Base-by-base conservation (phyloP, 2,888 invertebrate genomes). In the Idaea aversata region DNA sequence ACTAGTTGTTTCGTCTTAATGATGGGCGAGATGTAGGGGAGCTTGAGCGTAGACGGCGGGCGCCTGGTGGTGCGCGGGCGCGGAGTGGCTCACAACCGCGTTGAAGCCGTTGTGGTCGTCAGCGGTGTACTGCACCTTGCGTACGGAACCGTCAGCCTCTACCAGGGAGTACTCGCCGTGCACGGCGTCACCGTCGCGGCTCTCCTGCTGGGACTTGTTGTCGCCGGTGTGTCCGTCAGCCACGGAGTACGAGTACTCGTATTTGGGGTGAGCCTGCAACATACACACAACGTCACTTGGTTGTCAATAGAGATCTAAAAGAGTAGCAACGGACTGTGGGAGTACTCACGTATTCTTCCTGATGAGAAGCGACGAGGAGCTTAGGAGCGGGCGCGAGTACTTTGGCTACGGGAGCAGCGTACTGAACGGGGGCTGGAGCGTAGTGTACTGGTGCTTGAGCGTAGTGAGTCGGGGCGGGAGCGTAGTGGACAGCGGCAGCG, bases 151-250 rank as follows among this genome's bases (percentile, higher is more conserved):
- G 76, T 94, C 94, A 66, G 94, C 91, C 80, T 91, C 90, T 63
- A 85, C 63, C 64, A 91, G 82, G 15, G 88, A 84, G 86, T 91
- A 90, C 75, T 84, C 82, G 69, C 95, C 95, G 78, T 94, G 93
- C 72, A 95, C 95, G 63, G 91, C 93, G 78, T 95, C 94, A 5
- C 95, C 95, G 84, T 94, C 93, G 76, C 93, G 91, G 81, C 89
- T 87, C 85, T 94, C 94, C 63, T 91, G 87, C 82, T 94, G 94
- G 71, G 93, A 93, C 88, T 94, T 94, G 85, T 94, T 93, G 88
- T 94, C 94, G 57, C 94, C 94, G 73, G 94, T 91, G 80, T 94
- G 94, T 35, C 88, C 89, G 73, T 94, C 94, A 66, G 94, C 90
- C 13, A 93, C 94, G 34, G 94, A 94, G 83, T 94, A 94, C 3